Evolutionary conservation across 2,888 invertebrate species (phyloP), one percentile per base, ranked within the genome.

Genomic region (Melanargia galathea): DNA sequence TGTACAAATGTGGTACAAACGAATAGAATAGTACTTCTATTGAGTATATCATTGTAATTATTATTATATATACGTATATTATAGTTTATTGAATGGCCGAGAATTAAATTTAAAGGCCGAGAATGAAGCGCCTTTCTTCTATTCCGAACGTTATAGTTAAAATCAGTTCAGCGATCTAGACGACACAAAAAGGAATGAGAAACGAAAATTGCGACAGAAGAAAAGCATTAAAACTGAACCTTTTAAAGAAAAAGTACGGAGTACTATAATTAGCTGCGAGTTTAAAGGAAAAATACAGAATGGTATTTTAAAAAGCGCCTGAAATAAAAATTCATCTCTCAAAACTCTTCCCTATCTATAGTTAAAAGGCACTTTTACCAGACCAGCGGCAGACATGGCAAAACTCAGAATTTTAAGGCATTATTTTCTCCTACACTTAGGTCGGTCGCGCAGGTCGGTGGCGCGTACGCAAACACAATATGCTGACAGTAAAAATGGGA

Each of bases 311-410:
- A 51, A 51, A 6, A 24, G 24, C 46, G 13, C 33, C 26, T 51
- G 30, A 30, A 54, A 38, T 54, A 13, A 22, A 35, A 40, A 55
- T 54, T 67, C 73, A 72, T 73, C 72, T 72, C 67, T 72, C 74
- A 74, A 75, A 78, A 78, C 76, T 70, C 71, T 35, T 35, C 38
- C 1, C 8, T 40, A 1, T 6, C 2, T n/a, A 40, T 40, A 40
- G 1, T 40, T 40, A 7, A 35, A 35, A 35, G 0, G 6, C n/a
- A 16, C 2, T 40, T n/a, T 40, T 40, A 16, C 7, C 40, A 40
- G 7, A 40, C 16, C 16, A 40, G n/a, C n/a, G 52, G 40, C 22
- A 49, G n/a, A 46, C 11, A 18, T 16, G 16, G 7, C 1, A 11
- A 35, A 35, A 35, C 11, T n/a, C n/a, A n/a, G n/a, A n/a, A n/a